Conservation (phyloP, 2,888 invertebrate species). For the Drosophila suboccidentalis region DNA sequence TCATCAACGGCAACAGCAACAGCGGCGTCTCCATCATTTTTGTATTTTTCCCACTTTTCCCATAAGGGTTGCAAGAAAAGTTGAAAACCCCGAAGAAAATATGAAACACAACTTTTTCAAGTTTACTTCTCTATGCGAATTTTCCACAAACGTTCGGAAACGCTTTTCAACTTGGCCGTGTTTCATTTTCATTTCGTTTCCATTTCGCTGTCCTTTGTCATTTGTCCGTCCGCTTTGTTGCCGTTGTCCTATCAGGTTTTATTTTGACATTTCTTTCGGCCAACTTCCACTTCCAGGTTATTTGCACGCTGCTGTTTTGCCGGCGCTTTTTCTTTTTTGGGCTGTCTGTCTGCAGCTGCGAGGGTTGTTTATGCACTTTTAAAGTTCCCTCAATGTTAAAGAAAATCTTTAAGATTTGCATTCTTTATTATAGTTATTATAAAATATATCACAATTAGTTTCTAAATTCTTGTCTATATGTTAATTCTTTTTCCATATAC, state of each 20-base stretch:
- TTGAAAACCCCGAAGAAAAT: constrained; percentile 31
- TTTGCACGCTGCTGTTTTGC: constrained; percentile 41
- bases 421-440: neutral
- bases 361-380: constrained; percentile 59
- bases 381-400: neutral
- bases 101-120: constrained; percentile 57
- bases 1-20: constrained; percentile 55
- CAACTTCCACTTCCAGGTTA: constrained; percentile 39
- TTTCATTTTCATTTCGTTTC: constrained; percentile 52
- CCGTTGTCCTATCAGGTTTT: constrained; percentile 24
- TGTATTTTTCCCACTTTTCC: constrained; percentile 50
- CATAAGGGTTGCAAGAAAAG: constrained; percentile 62
- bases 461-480: neutral
- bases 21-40: constrained; percentile 27
- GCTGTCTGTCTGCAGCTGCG: constrained; percentile 39
- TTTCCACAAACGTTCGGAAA: constrained; percentile 35
- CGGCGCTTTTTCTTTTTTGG: constrained; percentile 66
- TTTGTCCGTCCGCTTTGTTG: constrained; percentile 23
- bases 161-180: constrained; percentile 29
- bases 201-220: constrained; percentile 32
- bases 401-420: neutral
- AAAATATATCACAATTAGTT: neutral
- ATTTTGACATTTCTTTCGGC: constrained; percentile 65
- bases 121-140: constrained; percentile 68
- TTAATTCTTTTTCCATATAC: constrained; percentile 19